Evolutionary conservation across 2,797 vertebrate genomes (phyloP).

Genomic region (Lutjanus campechanus): DNA sequence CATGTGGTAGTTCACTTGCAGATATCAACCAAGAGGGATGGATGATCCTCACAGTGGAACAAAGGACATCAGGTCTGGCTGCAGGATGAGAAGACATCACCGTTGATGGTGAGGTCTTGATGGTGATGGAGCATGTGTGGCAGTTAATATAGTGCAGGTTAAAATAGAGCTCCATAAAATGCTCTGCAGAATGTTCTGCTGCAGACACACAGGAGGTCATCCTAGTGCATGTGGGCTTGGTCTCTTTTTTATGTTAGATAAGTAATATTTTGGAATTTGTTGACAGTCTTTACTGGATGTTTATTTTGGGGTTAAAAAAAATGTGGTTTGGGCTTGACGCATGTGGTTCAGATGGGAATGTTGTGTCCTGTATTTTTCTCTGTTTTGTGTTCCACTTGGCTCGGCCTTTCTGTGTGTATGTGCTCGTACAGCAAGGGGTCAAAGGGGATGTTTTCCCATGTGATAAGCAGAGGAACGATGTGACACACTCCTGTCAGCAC

Average conservation of each 20-base stretch:
- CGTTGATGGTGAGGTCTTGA: slow-evolving; percentile 39
- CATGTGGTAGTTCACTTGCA: slow-evolving; percentile 36
- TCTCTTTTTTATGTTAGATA: neutral
- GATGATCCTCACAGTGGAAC: slow-evolving; percentile 53
- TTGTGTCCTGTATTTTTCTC: slow-evolving; percentile 31
- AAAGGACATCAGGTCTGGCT: slow-evolving; percentile 55
- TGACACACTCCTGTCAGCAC: slow-evolving; percentile 35
- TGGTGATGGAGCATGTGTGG: slow-evolving; percentile 27
- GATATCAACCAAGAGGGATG: slow-evolving; percentile 56
- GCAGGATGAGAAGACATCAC: slow-evolving; percentile 42
- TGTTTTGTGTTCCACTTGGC: slow-evolving; percentile 43
- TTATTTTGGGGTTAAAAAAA: slow-evolving; percentile 34
- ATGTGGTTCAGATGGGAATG: slow-evolving; percentile 39
- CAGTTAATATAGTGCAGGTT: slow-evolving; percentile 53
- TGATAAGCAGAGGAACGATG: slow-evolving; percentile 31
- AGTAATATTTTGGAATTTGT: slow-evolving; percentile 31
- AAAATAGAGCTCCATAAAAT: slow-evolving; percentile 24
- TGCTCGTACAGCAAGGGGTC: slow-evolving; percentile 30
- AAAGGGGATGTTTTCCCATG: slow-evolving; percentile 31
- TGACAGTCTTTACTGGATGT: slow-evolving; percentile 41
- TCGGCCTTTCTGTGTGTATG: slow-evolving; percentile 14
- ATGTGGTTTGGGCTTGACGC: slow-evolving; percentile 21
- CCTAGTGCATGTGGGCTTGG: neutral
- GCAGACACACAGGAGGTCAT: neutral
- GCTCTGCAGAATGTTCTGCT: slow-evolving; percentile 17